Evolutionary conservation across 2,888 invertebrate genomes (phyloP).

Genomic region (Ophion costatus): DNA sequence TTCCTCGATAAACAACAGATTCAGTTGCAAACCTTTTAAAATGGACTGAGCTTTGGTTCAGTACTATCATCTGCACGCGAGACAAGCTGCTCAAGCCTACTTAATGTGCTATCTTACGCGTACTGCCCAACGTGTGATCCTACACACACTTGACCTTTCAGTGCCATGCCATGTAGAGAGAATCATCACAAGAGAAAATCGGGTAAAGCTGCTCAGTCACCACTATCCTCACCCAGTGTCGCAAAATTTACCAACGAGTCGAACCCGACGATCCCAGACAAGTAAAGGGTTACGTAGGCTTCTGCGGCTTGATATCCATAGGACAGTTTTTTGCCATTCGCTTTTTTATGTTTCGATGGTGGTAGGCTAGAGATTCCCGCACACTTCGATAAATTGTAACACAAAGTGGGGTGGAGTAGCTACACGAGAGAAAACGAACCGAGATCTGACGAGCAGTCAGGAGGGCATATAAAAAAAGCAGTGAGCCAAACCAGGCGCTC

Average conservation of each 20-base stretch:
- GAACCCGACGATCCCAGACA: background rate
- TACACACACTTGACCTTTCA: too few species aligned
- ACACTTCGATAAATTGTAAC: slow-evolving; percentile 19
- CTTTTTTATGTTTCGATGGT: slow-evolving; percentile 5
- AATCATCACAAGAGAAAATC: background rate
- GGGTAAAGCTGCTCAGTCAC: background rate
- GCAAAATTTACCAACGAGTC: background rate
- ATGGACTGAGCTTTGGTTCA: too few species aligned
- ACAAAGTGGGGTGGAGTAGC: slow-evolving; percentile 23
- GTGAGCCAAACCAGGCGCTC: slow-evolving; percentile 54
- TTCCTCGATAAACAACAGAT: too few species aligned
- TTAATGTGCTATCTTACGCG: too few species aligned
- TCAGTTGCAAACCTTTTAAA: too few species aligned
- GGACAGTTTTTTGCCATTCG: background rate
- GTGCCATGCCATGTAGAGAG: too few species aligned
- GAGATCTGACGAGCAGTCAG: slow-evolving; percentile 36
- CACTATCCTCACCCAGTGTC: background rate
- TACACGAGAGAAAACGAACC: slow-evolving; percentile 7
- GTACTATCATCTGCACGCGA: too few species aligned
- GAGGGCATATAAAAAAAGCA: slow-evolving; percentile 34
- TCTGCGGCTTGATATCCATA: slow-evolving; percentile 11
- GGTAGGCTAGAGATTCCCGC: background rate
- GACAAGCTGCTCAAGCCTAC: too few species aligned
- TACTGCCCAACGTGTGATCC: too few species aligned
- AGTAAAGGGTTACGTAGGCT: slow-evolving; percentile 1